Evolutionary conservation across 1,140 invertebrate species (phyloP).

Genomic region (Drosophila nasuta): DNA sequence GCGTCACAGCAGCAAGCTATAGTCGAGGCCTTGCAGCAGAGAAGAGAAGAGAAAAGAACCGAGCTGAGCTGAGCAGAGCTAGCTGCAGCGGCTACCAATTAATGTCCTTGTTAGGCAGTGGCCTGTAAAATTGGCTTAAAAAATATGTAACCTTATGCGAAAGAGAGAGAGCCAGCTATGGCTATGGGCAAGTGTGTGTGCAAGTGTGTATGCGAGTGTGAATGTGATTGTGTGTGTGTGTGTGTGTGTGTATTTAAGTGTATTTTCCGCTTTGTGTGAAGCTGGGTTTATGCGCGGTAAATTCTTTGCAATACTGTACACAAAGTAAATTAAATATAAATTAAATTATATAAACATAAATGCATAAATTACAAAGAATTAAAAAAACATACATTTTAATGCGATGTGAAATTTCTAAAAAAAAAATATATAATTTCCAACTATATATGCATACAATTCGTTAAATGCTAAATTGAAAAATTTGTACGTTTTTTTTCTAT

Average conservation of each 20-base stretch:
- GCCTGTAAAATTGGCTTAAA: slow-evolving; percentile 84
- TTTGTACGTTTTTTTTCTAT: no score
- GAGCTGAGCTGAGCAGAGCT: slow-evolving; percentile 12
- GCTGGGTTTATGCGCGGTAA: slow-evolving; percentile 25
- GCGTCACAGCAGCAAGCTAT: slow-evolving; percentile 25
- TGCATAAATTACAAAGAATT: not conserved
- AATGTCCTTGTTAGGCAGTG: slow-evolving; percentile 84
- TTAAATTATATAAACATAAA: slow-evolving; percentile 1
- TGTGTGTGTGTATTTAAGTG: slow-evolving; percentile 10
- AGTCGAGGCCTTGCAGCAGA: not conserved
- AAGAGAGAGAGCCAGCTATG: slow-evolving; percentile 54
- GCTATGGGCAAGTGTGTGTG: not conserved
- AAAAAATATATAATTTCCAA: no score
- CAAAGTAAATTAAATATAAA: not conserved
- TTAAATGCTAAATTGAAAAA: no score
- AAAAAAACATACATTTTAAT: no score
- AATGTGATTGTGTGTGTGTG: not conserved
- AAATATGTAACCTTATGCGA: slow-evolving; percentile 82
- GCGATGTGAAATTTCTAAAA: no score
- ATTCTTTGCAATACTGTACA: slow-evolving; percentile 1
- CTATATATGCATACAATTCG: no score
- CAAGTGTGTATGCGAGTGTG: slow-evolving; percentile 21
- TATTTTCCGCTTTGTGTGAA: slow-evolving; percentile 7
- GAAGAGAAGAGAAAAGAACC: no score
- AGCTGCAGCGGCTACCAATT: slow-evolving; percentile 74